Evolutionary conservation across 2,888 invertebrate species (phyloP).

Genomic region (Napeogenes sylphis): DNA sequence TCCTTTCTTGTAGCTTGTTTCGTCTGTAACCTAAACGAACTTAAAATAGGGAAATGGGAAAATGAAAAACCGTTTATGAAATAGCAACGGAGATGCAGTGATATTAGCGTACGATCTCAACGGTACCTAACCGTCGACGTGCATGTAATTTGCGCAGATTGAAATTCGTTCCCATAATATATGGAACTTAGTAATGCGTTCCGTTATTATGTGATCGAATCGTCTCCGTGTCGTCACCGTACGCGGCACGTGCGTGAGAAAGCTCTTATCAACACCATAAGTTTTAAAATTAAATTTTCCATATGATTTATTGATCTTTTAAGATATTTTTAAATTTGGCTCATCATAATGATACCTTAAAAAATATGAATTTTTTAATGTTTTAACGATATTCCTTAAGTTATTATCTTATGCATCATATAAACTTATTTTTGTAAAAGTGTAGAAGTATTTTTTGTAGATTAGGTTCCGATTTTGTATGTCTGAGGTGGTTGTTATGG

Average conservation of each 20-base stretch:
- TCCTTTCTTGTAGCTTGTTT: not conserved
- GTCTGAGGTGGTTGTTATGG: no score
- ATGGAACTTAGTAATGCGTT: slow-evolving; percentile 10
- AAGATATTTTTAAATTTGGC: no score
- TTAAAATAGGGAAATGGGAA: not conserved
- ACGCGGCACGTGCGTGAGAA: slow-evolving; percentile 2
- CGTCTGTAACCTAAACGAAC: not conserved
- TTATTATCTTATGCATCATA: no score
- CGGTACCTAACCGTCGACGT: slow-evolving; percentile 21
- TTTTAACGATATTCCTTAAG: no score
- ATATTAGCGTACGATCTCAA: slow-evolving; percentile 13
- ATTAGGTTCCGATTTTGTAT: no score
- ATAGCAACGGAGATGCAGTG: slow-evolving; percentile 8
- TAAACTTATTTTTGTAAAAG: no score
- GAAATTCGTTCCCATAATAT: slow-evolving; percentile 11
- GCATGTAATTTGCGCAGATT: slow-evolving; percentile 18
- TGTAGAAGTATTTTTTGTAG: no score
- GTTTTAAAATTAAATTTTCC: no score
- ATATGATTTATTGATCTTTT: no score
- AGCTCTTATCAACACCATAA: no score
- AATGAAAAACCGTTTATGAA: not conserved
- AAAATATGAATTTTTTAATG: no score
- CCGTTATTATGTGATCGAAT: slow-evolving; percentile 15
- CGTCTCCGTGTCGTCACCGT: slow-evolving; percentile 16
- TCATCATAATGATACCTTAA: no score